phyloP scores from a whole-genome alignment of 2,113 vertebrate genomes.

The Caranx melampygus region DNA sequence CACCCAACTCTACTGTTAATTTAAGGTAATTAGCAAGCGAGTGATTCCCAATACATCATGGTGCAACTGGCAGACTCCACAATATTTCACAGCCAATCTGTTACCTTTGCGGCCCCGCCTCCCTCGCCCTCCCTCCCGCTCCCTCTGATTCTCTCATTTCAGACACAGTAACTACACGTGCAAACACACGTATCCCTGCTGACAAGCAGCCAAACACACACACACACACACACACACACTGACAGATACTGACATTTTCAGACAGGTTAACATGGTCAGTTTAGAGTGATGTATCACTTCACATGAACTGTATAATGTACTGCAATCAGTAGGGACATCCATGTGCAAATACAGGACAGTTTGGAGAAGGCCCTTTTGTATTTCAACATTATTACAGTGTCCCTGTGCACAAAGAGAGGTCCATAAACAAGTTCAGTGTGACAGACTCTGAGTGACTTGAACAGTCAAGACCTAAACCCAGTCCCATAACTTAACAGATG shows the following conservation, averaged over 20 bases:
- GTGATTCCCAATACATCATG: constrained; percentile 88
- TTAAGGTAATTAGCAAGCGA: constrained; percentile 88
- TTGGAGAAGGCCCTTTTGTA: not conserved
- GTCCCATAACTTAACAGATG: too few species aligned
- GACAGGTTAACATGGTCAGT: not conserved
- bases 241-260: constrained; percentile 7
- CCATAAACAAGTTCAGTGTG: not conserved
- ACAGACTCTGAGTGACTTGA: not conserved
- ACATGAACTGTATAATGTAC: too few species aligned
- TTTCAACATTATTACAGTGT: not conserved
- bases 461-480: not conserved
- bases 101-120: constrained; percentile 71
- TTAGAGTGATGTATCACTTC: too few species aligned
- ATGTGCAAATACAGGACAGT: not conserved
- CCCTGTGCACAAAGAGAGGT: not conserved
- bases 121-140: constrained; percentile 18
- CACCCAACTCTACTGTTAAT: constrained; percentile 88
- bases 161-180: constrained; percentile 53
- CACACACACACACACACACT: constrained; percentile 8
- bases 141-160: constrained; percentile 46
- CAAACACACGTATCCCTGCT: constrained; percentile 39
- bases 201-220: constrained; percentile 13
- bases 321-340: too few species aligned
- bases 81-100: constrained; percentile 85
- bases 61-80: constrained; percentile 82